These are phyloP conservation scores for Herpetotheres cachinnans DNA, from an alignment of 2,113 vertebrate genomes.

Conservation along the genomic window DNA sequence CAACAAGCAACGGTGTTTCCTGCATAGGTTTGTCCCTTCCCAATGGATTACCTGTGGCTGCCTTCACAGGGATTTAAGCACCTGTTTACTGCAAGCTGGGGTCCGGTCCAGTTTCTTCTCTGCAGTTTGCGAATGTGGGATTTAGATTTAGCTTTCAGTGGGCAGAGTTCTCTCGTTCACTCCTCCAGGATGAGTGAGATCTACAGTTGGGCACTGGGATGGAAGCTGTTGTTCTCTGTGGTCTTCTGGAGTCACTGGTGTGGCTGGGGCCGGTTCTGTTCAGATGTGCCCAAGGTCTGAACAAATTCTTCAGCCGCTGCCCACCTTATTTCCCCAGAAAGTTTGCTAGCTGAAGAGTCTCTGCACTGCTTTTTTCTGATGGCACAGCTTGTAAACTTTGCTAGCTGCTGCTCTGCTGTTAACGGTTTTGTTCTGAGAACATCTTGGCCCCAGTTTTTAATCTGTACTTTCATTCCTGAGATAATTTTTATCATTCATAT, in stretches of 20 bases:
- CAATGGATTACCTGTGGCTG: accelerated
- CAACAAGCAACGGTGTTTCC: no score
- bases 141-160: background rate
- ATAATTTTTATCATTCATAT: background rate
- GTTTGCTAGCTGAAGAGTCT: background rate
- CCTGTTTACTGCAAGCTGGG: background rate
- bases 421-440: background rate
- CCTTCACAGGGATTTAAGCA: background rate
- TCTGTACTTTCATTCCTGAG: background rate
- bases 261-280: background rate
- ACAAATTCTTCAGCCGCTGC: background rate
- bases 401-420: background rate
- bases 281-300: background rate
- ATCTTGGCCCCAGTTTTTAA: background rate
- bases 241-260: background rate
- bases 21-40: background rate
- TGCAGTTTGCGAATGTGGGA: background rate
- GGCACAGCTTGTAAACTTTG: background rate
- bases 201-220: background rate
- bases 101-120: background rate
- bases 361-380: background rate
- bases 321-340: background rate
- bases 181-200: background rate
- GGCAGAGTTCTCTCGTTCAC: background rate
- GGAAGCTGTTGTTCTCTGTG: background rate